Base-by-base conservation (phyloP, 2,113 vertebrate species). In the Trematomus loennbergii region DNA sequence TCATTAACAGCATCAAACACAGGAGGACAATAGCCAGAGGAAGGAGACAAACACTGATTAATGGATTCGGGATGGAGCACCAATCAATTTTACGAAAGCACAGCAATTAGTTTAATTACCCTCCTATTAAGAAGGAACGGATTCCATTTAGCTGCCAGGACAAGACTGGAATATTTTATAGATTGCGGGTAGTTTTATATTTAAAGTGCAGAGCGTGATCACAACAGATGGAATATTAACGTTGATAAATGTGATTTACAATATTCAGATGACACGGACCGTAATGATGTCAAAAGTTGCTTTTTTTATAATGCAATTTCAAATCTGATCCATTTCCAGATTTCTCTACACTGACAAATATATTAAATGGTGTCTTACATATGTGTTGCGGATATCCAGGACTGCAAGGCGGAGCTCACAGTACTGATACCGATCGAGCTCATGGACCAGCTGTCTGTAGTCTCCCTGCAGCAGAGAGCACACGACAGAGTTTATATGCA, bases 381-480 rank as follows among this genome's bases (percentile, higher is more conserved):
- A 97, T 91, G 94, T 95, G 75, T 96, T 96, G 60, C 96, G 92
- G 77, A 97, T 94, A 86, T 98, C 97, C 94, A 96, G 92, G 75
- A 96, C 88, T 88, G 96, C 92, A 16, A 97, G 93, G 66, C 96
- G 95, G 17, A 97, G 96, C 88, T 98, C 96, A 4, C 86, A 88
- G 87, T 96, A 97, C 87, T 97, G 96, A 11, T 95, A 95, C 85
- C 96, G 95, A 72, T 98, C 97, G 83, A 97, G 87, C 73, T 97
- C 96, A 0, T 97, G 96, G 5, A 98, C 97, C 81, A 97, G 93
- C 84, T 96, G 95, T 75, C 97, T 94, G 90, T 95, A 98, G 89
- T 98, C 97, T 58, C 96, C 96, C 97, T 98, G 91, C 61, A 67
- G 36, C 58, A 72, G 5, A 43, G 59, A 9, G 1, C 58, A 74